Evolutionary conservation across 2,113 vertebrate genomes (phyloP).

Genomic region (Hypanus sabinus): DNA sequence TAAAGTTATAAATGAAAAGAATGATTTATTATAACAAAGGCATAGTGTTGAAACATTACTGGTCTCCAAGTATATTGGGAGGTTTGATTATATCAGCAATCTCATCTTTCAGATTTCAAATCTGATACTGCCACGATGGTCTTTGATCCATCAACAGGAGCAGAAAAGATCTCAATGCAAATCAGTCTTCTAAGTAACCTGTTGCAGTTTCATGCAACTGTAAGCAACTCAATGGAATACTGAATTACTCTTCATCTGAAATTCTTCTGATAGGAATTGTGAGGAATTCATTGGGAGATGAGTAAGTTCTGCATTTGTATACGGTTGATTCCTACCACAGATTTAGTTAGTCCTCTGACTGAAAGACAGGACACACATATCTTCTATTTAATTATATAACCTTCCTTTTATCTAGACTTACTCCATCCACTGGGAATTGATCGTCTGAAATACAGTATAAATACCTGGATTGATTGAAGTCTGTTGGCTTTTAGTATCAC

Average conservation of each 20-base stretch:
- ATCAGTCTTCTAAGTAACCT: neutral
- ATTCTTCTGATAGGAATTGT: neutral
- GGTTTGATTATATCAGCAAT: neutral
- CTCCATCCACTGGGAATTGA: neutral
- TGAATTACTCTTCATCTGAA: neutral
- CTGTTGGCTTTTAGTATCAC: neutral
- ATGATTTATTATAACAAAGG: neutral
- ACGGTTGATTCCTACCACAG: neutral
- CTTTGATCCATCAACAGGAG: neutral
- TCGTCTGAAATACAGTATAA: neutral
- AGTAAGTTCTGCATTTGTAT: neutral
- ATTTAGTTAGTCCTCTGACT: neutral
- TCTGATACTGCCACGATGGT: neutral
- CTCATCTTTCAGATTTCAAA: neutral
- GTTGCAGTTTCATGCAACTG: neutral
- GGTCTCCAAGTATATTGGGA: neutral
- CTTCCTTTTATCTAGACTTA: neutral
- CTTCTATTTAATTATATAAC: constrained; percentile 10
- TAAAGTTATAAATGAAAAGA: neutral
- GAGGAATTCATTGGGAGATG: neutral
- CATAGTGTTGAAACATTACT: neutral
- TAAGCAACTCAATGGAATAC: neutral
- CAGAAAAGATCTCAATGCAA: neutral
- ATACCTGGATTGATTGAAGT: neutral
- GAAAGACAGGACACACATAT: neutral